These are phyloP conservation scores for Cheiracanthium punctorium DNA, from an alignment of 2,888 invertebrate genomes.

Conservation along the genomic window DNA sequence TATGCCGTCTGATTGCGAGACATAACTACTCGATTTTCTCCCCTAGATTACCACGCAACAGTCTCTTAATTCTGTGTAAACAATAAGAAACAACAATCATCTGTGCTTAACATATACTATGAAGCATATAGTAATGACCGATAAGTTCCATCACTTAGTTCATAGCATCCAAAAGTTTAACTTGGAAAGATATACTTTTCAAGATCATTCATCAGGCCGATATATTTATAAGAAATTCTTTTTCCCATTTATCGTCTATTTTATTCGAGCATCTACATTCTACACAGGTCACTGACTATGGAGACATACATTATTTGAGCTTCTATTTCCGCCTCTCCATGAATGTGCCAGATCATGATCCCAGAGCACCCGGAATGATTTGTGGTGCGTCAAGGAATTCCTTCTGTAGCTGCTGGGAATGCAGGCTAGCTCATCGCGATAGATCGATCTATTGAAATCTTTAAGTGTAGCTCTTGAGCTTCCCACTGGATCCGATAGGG, in stretches of 20 bases:
- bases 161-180: too few species aligned
- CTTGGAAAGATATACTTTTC: too few species aligned
- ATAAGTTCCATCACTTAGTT: too few species aligned
- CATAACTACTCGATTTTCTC: too few species aligned
- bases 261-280: neutral
- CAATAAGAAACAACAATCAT: too few species aligned
- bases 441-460: slow-evolving; percentile 26
- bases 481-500: neutral
- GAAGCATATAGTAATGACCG: too few species aligned
- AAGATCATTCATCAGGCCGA: too few species aligned
- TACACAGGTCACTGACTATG: neutral
- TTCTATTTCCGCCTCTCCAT: neutral
- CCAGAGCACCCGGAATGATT: neutral
- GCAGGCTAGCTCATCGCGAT: neutral
- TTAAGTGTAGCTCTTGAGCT: slow-evolving; percentile 34
- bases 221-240: too few species aligned
- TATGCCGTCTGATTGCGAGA: too few species aligned
- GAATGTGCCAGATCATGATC: neutral
- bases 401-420: neutral
- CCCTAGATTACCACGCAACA: too few species aligned
- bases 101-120: too few species aligned
- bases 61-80: too few species aligned
- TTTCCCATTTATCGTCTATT: neutral
- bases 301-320: neutral
- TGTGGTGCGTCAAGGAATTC: neutral